phyloP scores from a whole-genome alignment of 1,140 invertebrate species.

The Drosophila obscura region DNA sequence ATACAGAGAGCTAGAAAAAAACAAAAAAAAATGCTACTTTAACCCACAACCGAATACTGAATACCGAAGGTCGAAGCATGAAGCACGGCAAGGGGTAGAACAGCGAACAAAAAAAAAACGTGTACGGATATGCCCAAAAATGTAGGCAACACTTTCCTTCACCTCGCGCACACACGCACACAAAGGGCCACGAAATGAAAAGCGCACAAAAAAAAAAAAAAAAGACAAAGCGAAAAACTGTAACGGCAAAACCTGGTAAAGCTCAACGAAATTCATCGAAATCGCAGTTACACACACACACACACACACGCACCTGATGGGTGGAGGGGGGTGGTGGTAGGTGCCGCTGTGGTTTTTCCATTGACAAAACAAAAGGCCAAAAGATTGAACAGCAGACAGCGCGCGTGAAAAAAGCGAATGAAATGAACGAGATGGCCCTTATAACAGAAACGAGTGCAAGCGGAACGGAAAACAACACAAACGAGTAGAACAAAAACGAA shows the following conservation, averaged over 20 bases:
- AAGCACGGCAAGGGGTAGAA: too few species aligned
- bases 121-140: background rate
- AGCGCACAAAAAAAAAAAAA: background rate
- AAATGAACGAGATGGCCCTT: background rate
- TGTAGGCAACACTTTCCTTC: background rate
- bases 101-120: background rate
- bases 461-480: slow-evolving; percentile 7
- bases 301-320: slow-evolving; percentile 6
- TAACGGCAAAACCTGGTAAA: background rate
- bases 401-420: background rate
- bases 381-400: slow-evolving; percentile 22
- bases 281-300: slow-evolving; percentile 8
- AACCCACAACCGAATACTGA: too few species aligned
- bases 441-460: slow-evolving; percentile 1
- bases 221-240: too few species aligned
- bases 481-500: slow-evolving; percentile 24
- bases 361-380: slow-evolving; percentile 56
- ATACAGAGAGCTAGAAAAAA: background rate
- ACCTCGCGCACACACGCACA: background rate
- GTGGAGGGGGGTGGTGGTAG: too few species aligned
- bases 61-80: too few species aligned
- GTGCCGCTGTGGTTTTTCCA: slow-evolving; percentile 33
- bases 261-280: slow-evolving; percentile 29
- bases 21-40: too few species aligned
- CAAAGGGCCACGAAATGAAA: slow-evolving; percentile 20